Conservation (phyloP, 2,888 invertebrate species). For the Lottia scabra region DNA sequence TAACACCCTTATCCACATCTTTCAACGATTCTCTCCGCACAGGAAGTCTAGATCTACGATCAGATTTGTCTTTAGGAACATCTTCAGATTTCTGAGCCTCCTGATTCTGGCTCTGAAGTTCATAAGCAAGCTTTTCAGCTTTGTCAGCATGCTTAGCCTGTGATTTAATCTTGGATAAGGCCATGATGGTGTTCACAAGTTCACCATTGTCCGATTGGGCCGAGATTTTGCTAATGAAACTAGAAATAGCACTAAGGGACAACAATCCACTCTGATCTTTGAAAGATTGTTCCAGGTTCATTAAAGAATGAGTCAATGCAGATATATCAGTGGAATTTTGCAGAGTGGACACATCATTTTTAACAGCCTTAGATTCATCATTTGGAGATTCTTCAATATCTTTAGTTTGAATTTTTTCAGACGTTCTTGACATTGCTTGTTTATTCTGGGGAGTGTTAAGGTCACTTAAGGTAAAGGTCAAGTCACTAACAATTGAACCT, state of each 20-base stretch:
- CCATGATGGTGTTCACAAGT: constrained; percentile 17
- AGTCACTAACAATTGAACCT: neutral
- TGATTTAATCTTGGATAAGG: constrained; percentile 6
- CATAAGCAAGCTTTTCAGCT: neutral
- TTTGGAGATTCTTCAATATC: neutral
- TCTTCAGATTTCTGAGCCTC: neutral
- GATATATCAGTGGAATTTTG: neutral
- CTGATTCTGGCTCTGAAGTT: neutral
- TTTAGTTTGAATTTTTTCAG: neutral
- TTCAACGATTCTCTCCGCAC: constrained; percentile 8
- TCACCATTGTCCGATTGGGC: constrained; percentile 25
- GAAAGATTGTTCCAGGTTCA: constrained; percentile 9
- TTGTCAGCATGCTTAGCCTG: constrained; percentile 7
- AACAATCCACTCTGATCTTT: constrained; percentile 15
- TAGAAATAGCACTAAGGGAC: constrained; percentile 28
- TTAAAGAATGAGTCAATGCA: constrained; percentile 1
- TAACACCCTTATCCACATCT: constrained; percentile 8
- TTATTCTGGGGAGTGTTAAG: neutral
- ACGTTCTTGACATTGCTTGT: neutral
- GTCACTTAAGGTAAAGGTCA: neutral
- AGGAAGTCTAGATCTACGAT: constrained; percentile 6
- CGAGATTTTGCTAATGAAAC: constrained; percentile 25
- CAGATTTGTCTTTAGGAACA: neutral
- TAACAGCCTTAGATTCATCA: neutral
- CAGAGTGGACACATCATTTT: too few relatives aligned